Evolutionary conservation across 1,140 invertebrate species (phyloP).

Genomic region (Druon quercuslanigerum): DNA sequence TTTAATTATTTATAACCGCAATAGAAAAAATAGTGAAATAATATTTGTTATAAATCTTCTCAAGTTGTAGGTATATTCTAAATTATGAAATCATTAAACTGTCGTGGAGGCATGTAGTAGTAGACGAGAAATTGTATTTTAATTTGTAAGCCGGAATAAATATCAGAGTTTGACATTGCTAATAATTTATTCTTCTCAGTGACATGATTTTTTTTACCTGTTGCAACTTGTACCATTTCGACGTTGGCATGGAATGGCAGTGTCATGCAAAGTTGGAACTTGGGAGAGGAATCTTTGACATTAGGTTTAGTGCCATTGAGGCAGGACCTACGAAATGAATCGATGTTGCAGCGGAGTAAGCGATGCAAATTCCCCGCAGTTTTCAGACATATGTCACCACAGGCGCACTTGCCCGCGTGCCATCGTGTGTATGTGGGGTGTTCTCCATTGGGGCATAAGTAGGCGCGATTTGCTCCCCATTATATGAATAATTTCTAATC

Average conservation of each 20-base stretch:
- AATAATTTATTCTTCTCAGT: conserved; percentile 13
- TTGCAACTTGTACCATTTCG: conserved; percentile 21
- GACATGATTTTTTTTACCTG: conserved; percentile 23
- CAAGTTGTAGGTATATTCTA: too few relatives aligned
- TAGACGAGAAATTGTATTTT: neutral
- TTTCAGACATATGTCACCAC: conserved; percentile 47
- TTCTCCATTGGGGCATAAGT: conserved; percentile 19
- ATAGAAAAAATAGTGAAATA: too few relatives aligned
- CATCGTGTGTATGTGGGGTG: conserved; percentile 9
- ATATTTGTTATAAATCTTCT: too few relatives aligned
- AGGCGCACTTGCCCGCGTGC: conserved; percentile 37
- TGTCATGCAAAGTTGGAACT: conserved; percentile 25
- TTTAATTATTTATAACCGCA: too few relatives aligned
- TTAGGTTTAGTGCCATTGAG: neutral
- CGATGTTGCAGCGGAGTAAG: neutral
- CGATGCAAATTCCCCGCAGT: conserved; percentile 36
- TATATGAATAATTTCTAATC: conserved; percentile 39
- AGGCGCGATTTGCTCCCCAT: neutral
- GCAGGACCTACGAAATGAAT: conserved; percentile 16
- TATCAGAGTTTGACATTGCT: neutral
- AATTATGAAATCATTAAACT: too few relatives aligned
- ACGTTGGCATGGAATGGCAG: conserved; percentile 15
- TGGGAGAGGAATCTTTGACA: conserved; percentile 8
- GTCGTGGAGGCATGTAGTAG: too few relatives aligned
- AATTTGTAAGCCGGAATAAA: neutral